Base-by-base conservation (phyloP, 2,113 vertebrate genomes). In the Planiliza haematocheilus region DNA sequence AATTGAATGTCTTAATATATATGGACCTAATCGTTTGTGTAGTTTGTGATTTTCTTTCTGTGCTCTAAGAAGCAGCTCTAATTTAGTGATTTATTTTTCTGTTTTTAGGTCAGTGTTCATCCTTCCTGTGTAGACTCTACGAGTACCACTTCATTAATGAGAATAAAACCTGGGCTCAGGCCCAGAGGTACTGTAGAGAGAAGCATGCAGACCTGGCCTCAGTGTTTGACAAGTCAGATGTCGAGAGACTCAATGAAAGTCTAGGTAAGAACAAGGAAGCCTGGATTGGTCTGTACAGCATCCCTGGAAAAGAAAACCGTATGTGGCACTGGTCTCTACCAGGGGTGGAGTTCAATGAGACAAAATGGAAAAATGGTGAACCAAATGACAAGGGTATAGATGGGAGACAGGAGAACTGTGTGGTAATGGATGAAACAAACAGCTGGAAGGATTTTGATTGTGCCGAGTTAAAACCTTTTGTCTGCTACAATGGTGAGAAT, bases 361-460 rank as follows among this genome's bases (percentile, higher is more conserved):
- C 18, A 9, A 0, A 16, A 1, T 73, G 68, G 79, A 0, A 0
- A 0, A 0, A 0, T 0, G 1, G 1, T 0, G 36, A 70, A 10
- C 59, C 46, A 0, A 30, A 36, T 49, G 7, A 64, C 8, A 30
- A 30, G 5, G 24, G 24, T 30, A 3, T 5, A 30, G 24, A 30
- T 30, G 24, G 24, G 0, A 0, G 0, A 0, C 0, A 11, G 2
- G n/a, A 61, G 12, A 55, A 78, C 58, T 77, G 69, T 53, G 24
- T 30, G 24, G 24, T 5, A 5, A 30, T 30, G 24, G 24, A 30
- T 30, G 24, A 2, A 2, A 2, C 24, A 30, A 5, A 30, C 24
- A 30, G 5, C 2, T 30, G 24, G 24, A 30, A 30, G 24, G 24
- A 30, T 30, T 30, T 30, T 30, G 24, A 2, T 30, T 56, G 67